Base-by-base conservation (phyloP, 2,888 invertebrate genomes). In the Apocheima hispidaria region DNA sequence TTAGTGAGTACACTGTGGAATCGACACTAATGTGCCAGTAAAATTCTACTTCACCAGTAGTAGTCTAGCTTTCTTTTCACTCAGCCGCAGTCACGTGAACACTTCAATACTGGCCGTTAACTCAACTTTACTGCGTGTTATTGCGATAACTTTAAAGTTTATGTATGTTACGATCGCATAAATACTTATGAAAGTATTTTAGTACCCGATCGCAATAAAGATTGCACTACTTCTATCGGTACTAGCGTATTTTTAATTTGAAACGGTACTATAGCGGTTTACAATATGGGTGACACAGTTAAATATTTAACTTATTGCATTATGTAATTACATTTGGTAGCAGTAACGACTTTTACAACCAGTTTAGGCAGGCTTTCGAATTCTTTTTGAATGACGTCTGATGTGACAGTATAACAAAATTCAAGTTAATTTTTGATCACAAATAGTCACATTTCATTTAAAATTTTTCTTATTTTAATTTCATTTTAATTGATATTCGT, bases 61-160 rank as follows among this genome's bases (percentile, higher is more conserved):
- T n/a, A 16, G 44, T 51, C 51, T 51, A 40, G 51, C 51, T 61
- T 61, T 61, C 61, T 56, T 61, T 56, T 14, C 51, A 40, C 46
- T 41, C 26, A 52, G 28, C 26, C 16, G 12, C 46, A 14, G n/a
- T 43, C 41, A 43, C 44, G 60, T 54, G 56, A 51, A 52, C 56
- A 52, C 51, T 50, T 21, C 46, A 30, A 26, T 51, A 55, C 23
- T 33, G n/a, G 26, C 16, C 40, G 33, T 61, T 56, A 61, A 61
- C 55, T 33, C 12, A 4, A 10, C 6, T 51, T 61, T 46, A 61
- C 30, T 30, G 41, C 56, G 28, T 55, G 51, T 56, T 56, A 56
- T 61, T 61, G 61, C 56, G 16, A 43, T 60, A 54, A 54, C 48
- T 60, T 50, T 60, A 36, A 58, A 60, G 52, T 46, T 51, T 44